phyloP scores from a whole-genome alignment of 2,888 invertebrate genomes.

The Ypsolopha scabrella region DNA sequence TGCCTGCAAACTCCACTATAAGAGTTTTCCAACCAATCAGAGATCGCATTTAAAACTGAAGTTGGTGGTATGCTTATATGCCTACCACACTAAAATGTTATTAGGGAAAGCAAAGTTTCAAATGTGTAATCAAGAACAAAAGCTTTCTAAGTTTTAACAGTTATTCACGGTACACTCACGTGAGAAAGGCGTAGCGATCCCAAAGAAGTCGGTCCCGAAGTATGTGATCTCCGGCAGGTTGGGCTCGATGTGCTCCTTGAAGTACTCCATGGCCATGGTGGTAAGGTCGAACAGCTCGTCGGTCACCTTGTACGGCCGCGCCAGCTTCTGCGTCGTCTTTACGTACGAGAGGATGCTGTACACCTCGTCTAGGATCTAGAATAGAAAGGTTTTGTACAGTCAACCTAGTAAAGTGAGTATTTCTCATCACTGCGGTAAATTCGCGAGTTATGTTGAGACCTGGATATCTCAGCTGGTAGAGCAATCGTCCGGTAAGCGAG shows the following conservation, averaged over 20 bases:
- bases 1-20: too few relatives aligned
- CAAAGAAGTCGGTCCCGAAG: slow-evolving; percentile 87
- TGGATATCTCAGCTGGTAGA: too few relatives aligned
- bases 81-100: too few relatives aligned
- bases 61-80: too few relatives aligned
- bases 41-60: too few relatives aligned
- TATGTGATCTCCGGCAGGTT: slow-evolving; percentile 89
- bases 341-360: slow-evolving; percentile 87
- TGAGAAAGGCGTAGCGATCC: slow-evolving; percentile 78
- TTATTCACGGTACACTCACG: slow-evolving; percentile 69
- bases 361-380: slow-evolving; percentile 91
- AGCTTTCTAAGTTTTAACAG: too few relatives aligned
- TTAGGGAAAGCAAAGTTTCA: too few relatives aligned
- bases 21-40: too few relatives aligned
- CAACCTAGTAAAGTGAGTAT: not conserved
- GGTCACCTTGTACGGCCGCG: slow-evolving; percentile 91
- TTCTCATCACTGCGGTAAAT: too few relatives aligned
- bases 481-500: too few relatives aligned
- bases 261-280: slow-evolving; percentile 98
- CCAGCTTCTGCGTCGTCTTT: slow-evolving; percentile 83
- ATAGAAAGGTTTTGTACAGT: slow-evolving; percentile 13
- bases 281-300: slow-evolving; percentile 95
- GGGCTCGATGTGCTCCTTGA: slow-evolving; percentile 94
- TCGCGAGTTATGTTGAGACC: too few relatives aligned
- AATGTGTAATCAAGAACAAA: too few relatives aligned